Evolutionary conservation across 2,113 vertebrate species (phyloP).

Genomic region (Rutilus rutilus): DNA sequence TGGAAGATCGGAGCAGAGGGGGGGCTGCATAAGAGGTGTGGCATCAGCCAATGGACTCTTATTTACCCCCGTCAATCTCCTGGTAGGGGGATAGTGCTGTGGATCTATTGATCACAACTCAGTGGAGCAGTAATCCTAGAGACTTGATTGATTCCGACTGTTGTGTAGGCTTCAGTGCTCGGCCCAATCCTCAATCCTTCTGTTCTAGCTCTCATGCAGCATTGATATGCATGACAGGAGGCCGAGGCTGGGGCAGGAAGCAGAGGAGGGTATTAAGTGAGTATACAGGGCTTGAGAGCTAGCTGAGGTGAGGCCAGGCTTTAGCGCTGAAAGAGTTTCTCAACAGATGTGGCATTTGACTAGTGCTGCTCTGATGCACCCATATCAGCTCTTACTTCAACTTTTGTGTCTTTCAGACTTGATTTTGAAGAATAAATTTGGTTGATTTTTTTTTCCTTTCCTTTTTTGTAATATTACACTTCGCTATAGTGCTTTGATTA

Average conservation of each 20-base stretch:
- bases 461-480: neutral
- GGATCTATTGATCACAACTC: slow-evolving; percentile 86
- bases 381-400: neutral
- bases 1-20: slow-evolving; percentile 47
- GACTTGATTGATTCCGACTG: slow-evolving; percentile 82
- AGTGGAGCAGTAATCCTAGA: slow-evolving; percentile 79
- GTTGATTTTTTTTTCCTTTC: too few relatives aligned
- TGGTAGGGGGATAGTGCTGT: slow-evolving; percentile 75
- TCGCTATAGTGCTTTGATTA: neutral
- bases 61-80: slow-evolving; percentile 79
- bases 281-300: slow-evolving; percentile 68
- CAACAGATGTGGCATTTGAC: slow-evolving; percentile 15
- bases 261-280: slow-evolving; percentile 70
- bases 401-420: neutral
- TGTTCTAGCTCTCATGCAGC: slow-evolving; percentile 64
- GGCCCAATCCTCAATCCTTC: slow-evolving; percentile 73
- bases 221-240: slow-evolving; percentile 79
- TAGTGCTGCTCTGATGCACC: slow-evolving; percentile 31
- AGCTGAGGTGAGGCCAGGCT: slow-evolving; percentile 72
- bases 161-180: slow-evolving; percentile 76
- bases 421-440: slow-evolving; percentile 10
- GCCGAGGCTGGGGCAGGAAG: slow-evolving; percentile 63
- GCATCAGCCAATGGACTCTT: slow-evolving; percentile 72
- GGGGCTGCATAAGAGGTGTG: slow-evolving; percentile 43
- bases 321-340: slow-evolving; percentile 68